These are phyloP conservation scores for Dasypogon diadema DNA, from an alignment of 2,888 invertebrate species.

Conservation along the genomic window DNA sequence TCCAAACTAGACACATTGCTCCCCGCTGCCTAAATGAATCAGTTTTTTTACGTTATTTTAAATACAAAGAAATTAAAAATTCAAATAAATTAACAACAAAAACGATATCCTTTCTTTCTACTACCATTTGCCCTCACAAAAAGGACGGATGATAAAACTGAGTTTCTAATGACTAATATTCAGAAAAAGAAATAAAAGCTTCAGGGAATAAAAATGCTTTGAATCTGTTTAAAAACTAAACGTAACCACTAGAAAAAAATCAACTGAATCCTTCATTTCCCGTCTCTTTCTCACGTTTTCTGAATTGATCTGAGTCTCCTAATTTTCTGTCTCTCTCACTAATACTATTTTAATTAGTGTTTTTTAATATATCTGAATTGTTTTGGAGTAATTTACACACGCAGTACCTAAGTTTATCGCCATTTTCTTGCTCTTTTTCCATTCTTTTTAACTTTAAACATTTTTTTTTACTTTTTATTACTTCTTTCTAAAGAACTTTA, in stretches of 20 bases:
- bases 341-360: background rate
- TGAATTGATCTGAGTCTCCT: background rate
- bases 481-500: conserved; percentile 12
- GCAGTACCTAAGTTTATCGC: conserved; percentile 25
- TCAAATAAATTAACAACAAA: too few relatives aligned
- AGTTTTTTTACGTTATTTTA: too few relatives aligned
- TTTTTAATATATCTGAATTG: background rate
- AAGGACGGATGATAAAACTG: too few relatives aligned
- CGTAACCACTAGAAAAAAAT: background rate
- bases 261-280: background rate
- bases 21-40: too few relatives aligned
- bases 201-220: too few relatives aligned
- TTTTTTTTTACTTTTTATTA: background rate
- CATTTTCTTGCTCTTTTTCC: conserved; percentile 1
- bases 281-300: background rate
- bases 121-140: too few relatives aligned
- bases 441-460: background rate
- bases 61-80: too few relatives aligned
- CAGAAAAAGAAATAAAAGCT: too few relatives aligned
- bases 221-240: too few relatives aligned
- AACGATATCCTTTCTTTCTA: too few relatives aligned
- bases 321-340: background rate
- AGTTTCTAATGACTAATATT: too few relatives aligned
- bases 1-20: too few relatives aligned
- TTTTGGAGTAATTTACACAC: conserved; percentile 17